Conservation (phyloP, 1,140 invertebrate species). For the Conopomorpha cramerella region DNA sequence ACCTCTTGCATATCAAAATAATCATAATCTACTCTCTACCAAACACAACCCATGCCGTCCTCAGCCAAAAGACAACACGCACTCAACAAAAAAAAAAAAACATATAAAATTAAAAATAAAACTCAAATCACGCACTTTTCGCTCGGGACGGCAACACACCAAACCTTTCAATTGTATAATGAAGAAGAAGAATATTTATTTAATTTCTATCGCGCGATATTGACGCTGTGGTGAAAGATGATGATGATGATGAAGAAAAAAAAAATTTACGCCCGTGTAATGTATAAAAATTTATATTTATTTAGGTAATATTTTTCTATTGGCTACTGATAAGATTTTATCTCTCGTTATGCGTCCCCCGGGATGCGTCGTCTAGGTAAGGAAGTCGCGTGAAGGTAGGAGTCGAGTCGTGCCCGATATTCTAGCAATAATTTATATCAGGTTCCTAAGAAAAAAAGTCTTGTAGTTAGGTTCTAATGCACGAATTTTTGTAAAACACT, state of each 20-base stretch:
- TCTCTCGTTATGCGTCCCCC: conserved; percentile 34
- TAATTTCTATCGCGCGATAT: conserved; percentile 9
- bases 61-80: too few species aligned
- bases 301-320: conserved; percentile 60
- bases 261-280: conserved; percentile 21
- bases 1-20: too few species aligned
- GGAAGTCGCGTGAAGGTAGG: conserved; percentile 9
- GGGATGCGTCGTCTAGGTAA: conserved; percentile 26
- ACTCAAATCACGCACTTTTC: neutral
- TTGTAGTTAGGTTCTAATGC: conserved; percentile 58
- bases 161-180: conserved; percentile 7
- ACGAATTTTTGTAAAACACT: conserved; percentile 57
- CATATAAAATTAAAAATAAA: neutral
- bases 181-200: conserved; percentile 17
- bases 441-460: conserved; percentile 59
- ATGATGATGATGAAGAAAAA: too few species aligned
- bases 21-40: too few species aligned
- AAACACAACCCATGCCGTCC: too few species aligned
- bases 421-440: conserved; percentile 60
- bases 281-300: conserved; percentile 52
- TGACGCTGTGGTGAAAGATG: conserved; percentile 11
- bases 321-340: conserved; percentile 56
- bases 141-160: neutral
- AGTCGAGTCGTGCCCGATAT: conserved; percentile 34
- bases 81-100: neutral